Conservation (phyloP, 2,797 vertebrate genomes). For the Manis pentadactyla region DNA sequence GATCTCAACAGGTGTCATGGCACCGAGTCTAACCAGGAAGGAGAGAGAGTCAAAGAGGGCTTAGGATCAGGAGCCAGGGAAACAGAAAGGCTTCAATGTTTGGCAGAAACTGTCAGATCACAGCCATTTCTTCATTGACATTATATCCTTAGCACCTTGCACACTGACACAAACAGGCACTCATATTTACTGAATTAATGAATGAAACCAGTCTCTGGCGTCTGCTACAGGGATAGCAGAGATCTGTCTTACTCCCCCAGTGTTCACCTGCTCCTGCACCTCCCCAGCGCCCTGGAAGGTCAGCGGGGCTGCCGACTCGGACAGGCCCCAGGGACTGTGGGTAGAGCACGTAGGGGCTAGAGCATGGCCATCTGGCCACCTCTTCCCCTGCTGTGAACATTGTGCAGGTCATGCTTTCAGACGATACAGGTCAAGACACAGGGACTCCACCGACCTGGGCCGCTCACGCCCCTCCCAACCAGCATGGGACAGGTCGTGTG, state of each 20-base stretch:
- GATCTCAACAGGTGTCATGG: not conserved
- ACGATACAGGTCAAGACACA: not conserved
- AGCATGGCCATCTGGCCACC: not conserved
- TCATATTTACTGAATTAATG: not conserved
- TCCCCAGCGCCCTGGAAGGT: not conserved
- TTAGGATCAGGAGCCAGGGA: not conserved
- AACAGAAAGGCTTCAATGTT: not conserved
- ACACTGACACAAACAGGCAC: not conserved
- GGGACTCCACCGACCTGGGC: too few relatives aligned
- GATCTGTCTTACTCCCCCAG: not conserved
- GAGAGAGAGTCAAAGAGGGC: not conserved
- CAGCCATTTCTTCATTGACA: not conserved
- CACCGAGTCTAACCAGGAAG: not conserved
- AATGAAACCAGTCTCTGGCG: not conserved
- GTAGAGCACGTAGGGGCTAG: not conserved
- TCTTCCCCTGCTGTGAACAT: not conserved
- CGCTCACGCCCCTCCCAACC: not conserved
- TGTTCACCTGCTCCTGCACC: not conserved
- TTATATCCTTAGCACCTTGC: not conserved
- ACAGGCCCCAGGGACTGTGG: not conserved
- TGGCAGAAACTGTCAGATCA: not conserved
- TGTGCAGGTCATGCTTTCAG: not conserved
- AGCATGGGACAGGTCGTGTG: not conserved
- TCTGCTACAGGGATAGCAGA: not conserved
- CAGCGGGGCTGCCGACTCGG: not conserved